Evolutionary conservation across 2,888 invertebrate genomes (phyloP).

Genomic region (Nasonovia ribisnigri): DNA sequence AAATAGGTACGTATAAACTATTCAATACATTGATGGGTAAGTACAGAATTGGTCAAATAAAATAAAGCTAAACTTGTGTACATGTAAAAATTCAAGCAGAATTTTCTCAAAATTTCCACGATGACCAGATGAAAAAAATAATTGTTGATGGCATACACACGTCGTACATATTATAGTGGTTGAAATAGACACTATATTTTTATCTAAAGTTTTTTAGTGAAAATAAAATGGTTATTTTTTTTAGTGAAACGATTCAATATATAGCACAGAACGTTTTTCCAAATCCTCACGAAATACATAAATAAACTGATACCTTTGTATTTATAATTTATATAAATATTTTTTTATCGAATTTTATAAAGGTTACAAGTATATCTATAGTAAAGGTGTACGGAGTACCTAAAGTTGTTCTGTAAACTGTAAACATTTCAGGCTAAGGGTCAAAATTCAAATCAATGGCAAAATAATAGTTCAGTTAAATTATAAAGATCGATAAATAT

Average conservation of each 20-base stretch:
- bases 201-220: not conserved
- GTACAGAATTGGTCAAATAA: not conserved
- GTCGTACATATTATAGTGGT: not conserved
- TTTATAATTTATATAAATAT: no score
- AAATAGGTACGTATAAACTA: not conserved
- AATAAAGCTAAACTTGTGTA: not conserved
- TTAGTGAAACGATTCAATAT: no score
- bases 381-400: no score
- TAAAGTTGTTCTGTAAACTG: not conserved
- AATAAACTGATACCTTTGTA: no score
- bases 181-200: not conserved
- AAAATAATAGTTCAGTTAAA: not conserved
- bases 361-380: no score
- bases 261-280: no score
- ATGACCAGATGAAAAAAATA: not conserved
- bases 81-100: not conserved
- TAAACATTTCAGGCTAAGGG: not conserved
- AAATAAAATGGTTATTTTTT: not conserved
- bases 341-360: no score
- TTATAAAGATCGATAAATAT: not conserved
- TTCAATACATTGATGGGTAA: not conserved
- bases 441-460: not conserved
- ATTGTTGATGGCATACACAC: not conserved
- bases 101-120: not conserved
- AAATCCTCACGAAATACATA: no score